Conservation (phyloP, 2,888 invertebrate genomes). For the Rhorus exstirpatorius region DNA sequence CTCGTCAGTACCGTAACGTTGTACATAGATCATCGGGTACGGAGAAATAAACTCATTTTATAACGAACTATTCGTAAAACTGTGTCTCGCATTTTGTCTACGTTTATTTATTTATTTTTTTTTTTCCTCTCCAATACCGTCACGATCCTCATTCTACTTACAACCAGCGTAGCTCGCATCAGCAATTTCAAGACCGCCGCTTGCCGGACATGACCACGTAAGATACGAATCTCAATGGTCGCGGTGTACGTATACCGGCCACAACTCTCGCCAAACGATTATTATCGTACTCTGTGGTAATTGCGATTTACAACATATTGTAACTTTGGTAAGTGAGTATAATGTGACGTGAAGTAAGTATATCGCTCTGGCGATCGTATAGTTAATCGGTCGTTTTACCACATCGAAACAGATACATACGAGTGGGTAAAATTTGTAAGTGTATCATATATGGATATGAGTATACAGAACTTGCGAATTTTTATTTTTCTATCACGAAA, state of each 20-base stretch:
- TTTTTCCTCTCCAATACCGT: slow-evolving; percentile 31
- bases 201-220: slow-evolving; percentile 42
- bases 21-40: slow-evolving; percentile 85
- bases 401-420: background rate
- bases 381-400: slow-evolving; percentile 21
- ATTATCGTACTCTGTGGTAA: slow-evolving; percentile 68
- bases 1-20: slow-evolving; percentile 84
- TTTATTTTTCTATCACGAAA: no score
- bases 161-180: slow-evolving; percentile 49
- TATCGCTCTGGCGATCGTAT: slow-evolving; percentile 38
- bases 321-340: slow-evolving; percentile 59
- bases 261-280: slow-evolving; percentile 57
- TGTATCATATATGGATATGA: no score
- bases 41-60: slow-evolving; percentile 86
- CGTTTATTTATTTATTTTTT: slow-evolving; percentile 44
- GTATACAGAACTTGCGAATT: no score
- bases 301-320: slow-evolving; percentile 68
- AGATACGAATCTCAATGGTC: slow-evolving; percentile 63
- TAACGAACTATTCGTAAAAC: slow-evolving; percentile 78
- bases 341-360: slow-evolving; percentile 56
- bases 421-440: no score
- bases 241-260: slow-evolving; percentile 37
- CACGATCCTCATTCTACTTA: slow-evolving; percentile 50
- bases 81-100: slow-evolving; percentile 42
- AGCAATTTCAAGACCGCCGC: slow-evolving; percentile 42